A percentile compares a stretch with the other conserved stretches of the same genome.
phyloP scores from a whole-genome alignment of 2,113 vertebrate species.

The Pipa parva region DNA sequence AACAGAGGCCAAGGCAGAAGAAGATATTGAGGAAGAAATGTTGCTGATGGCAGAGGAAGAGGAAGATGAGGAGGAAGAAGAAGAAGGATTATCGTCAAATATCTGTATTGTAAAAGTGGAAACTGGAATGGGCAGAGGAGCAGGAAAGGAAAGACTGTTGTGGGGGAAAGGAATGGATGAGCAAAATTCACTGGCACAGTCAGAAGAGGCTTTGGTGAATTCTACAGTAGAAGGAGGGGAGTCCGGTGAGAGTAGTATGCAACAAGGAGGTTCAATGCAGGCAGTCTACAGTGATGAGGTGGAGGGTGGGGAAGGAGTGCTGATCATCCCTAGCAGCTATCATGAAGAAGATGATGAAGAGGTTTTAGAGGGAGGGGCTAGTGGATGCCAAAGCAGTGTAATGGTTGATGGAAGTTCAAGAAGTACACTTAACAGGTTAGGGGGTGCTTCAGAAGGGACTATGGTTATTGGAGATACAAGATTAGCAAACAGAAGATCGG shows the following conservation, averaged over 20 bases:
- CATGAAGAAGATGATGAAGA: constrained; percentile 47
- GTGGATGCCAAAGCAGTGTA: constrained; percentile 45
- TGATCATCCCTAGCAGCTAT: constrained; percentile 53
- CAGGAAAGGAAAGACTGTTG: constrained; percentile 20
- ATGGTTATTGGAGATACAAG: constrained; percentile 32
- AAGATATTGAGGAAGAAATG: constrained; percentile 55
- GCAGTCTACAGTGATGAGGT: constrained; percentile 62
- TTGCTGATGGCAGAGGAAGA: constrained; percentile 56
- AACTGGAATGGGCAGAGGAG: constrained; percentile 52
- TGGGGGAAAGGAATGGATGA: constrained; percentile 52
- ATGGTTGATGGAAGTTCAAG: constrained; percentile 55
- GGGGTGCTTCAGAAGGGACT: constrained; percentile 55
- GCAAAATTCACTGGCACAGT: constrained; percentile 31
- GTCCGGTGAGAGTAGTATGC: constrained; percentile 21
- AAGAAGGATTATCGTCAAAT: constrained; percentile 54
- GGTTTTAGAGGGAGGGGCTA: constrained; percentile 52
- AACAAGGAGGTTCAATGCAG: constrained; percentile 57
- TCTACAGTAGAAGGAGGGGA: constrained; percentile 41
- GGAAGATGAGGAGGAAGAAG: constrained; percentile 65
- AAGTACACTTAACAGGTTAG: constrained; percentile 47
- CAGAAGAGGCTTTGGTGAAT: constrained; percentile 40
- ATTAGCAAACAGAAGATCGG: constrained; percentile 37
- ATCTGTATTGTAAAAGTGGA: constrained; percentile 71
- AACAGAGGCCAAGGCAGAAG: constrained; percentile 50
- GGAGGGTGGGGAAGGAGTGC: constrained; percentile 54